Percentiles rank a stretch among this genome's conserved stretches.
phyloP scores from a whole-genome alignment of 1,140 invertebrate genomes.

The Leptestheria dahalacensis region DNA sequence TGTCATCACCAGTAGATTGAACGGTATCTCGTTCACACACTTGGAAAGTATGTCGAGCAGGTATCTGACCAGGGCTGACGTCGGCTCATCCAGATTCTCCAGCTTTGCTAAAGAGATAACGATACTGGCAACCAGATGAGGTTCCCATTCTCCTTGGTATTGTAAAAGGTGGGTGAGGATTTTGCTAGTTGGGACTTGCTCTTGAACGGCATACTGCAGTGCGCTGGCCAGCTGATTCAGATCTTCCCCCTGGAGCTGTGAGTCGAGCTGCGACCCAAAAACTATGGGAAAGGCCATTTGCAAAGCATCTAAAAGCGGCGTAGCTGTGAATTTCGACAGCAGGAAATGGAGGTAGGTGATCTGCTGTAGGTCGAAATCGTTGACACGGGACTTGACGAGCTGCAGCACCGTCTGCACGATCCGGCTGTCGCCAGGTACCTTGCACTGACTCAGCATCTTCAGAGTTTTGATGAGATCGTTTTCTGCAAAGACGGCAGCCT shows the following conservation, averaged over 20 bases:
- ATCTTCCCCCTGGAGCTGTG: neutral
- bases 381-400: neutral
- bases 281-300: conserved; percentile 1
- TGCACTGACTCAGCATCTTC: neutral
- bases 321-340: neutral
- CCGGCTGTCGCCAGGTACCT: conserved; percentile 1
- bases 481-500: neutral
- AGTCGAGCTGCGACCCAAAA: neutral
- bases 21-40: neutral
- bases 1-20: neutral
- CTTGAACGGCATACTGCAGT: neutral
- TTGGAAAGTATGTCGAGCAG: neutral
- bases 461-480: neutral
- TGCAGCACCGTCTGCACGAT: conserved; percentile 1
- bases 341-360: conserved; percentile 5
- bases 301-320: neutral
- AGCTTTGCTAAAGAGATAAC: neutral
- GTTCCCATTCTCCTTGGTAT: neutral
- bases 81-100: neutral
- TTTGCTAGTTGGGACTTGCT: neutral
- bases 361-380: conserved; percentile 6
- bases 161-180: neutral
- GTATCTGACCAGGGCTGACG: neutral
- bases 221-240: neutral
- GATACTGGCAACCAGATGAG: neutral